phyloP scores from a whole-genome alignment of 2,888 invertebrate genomes.

The Endotricha flammealis region DNA sequence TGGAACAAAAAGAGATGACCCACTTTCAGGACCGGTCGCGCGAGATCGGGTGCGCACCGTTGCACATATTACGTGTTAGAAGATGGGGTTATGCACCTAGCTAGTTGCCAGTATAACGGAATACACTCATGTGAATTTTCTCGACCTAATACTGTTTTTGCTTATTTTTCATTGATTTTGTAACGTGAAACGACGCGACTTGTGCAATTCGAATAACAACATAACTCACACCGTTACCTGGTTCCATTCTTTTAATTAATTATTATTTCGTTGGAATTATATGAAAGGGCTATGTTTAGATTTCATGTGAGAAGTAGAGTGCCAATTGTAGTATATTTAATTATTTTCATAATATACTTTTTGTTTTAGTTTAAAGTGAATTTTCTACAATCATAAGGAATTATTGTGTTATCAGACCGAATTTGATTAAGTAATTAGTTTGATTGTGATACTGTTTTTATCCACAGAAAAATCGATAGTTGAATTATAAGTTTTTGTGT shows the following conservation, averaged over 20 bases:
- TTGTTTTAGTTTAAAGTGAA: too few species aligned
- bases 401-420: too few species aligned
- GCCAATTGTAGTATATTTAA: too few species aligned
- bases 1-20: constrained; percentile 79
- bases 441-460: too few species aligned
- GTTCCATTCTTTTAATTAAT: constrained; percentile 7
- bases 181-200: constrained; percentile 44
- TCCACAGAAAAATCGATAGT: too few species aligned
- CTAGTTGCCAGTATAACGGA: constrained; percentile 61
- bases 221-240: constrained; percentile 14
- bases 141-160: constrained; percentile 72
- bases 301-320: neutral
- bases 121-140: constrained; percentile 73
- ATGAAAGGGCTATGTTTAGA: constrained; percentile 6
- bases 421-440: too few species aligned
- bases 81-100: constrained; percentile 68
- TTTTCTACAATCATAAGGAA: too few species aligned
- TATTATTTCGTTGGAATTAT: constrained; percentile 16
- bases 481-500: too few species aligned
- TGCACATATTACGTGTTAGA: constrained; percentile 74
- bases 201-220: constrained; percentile 43
- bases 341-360: too few species aligned
- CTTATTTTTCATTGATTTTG: constrained; percentile 57
- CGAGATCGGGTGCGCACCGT: constrained; percentile 74
- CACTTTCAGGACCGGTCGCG: constrained; percentile 74